These are phyloP conservation scores for Pammene fasciana DNA, from an alignment of 2,888 invertebrate species.

Conservation along the genomic window DNA sequence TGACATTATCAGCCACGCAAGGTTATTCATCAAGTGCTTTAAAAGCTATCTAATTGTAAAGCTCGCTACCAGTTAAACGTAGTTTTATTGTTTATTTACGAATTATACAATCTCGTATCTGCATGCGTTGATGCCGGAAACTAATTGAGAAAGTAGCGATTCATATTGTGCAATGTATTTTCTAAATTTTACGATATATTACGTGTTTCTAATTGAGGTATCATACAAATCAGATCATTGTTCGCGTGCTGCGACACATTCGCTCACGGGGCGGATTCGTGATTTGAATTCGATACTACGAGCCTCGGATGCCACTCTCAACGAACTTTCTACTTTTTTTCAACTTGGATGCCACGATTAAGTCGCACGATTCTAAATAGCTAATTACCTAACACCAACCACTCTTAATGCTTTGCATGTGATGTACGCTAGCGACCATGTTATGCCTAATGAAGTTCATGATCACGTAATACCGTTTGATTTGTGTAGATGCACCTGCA, in stretches of 20 bases:
- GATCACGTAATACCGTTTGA: conserved; percentile 11
- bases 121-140: conserved; percentile 38
- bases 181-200: conserved; percentile 50
- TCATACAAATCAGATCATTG: conserved; percentile 49
- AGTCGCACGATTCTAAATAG: conserved; percentile 35
- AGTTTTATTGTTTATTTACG: conserved; percentile 19
- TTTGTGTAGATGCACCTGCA: conserved; percentile 1
- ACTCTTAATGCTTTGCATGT: conserved; percentile 23
- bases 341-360: conserved; percentile 49
- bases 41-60: conserved; percentile 35
- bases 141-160: conserved; percentile 53
- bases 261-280: conserved; percentile 51
- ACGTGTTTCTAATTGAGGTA: conserved; percentile 54
- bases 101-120: conserved; percentile 11
- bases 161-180: conserved; percentile 44
- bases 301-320: conserved; percentile 54
- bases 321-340: conserved; percentile 67
- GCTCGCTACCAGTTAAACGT: conserved; percentile 10
- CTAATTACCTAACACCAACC: conserved; percentile 18
- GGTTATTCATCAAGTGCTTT: conserved; percentile 33
- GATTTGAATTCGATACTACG: conserved; percentile 60
- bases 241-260: conserved; percentile 62
- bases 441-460: conserved; percentile 18
- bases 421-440: background rate
- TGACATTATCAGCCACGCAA: conserved; percentile 38